These are phyloP conservation scores for Hoplias malabaricus DNA, from an alignment of 2,113 vertebrate genomes.

Conservation along the genomic window DNA sequence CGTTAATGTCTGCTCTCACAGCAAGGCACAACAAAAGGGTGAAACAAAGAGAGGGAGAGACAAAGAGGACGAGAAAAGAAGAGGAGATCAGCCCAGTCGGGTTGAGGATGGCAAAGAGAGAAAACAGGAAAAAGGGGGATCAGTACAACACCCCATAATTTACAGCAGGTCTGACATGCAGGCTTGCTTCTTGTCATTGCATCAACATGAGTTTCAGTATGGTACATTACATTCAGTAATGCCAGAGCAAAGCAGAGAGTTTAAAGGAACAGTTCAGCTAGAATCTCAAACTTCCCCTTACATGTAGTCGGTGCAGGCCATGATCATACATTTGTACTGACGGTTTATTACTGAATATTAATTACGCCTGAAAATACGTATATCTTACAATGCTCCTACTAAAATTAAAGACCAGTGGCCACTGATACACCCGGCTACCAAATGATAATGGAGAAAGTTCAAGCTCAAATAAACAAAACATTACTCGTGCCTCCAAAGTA, in stretches of 20 bases:
- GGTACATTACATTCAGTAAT: constrained; percentile 15
- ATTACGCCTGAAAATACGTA: too few species aligned
- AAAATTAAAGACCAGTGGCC: too few species aligned
- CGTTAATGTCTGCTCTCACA: constrained; percentile 93
- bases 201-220: too few species aligned
- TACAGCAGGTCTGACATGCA: constrained; percentile 59
- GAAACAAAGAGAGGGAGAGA: constrained; percentile 57
- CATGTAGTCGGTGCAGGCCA: too few species aligned
- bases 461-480: too few species aligned
- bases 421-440: too few species aligned
- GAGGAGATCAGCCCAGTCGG: background rate
- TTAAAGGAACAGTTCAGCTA: constrained; percentile 33
- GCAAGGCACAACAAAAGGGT: constrained; percentile 69
- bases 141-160: constrained; percentile 67
- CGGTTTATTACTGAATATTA: too few species aligned
- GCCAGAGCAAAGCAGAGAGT: constrained; percentile 61
- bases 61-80: constrained; percentile 67
- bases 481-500: too few species aligned
- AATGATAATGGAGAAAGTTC: too few species aligned
- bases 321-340: too few species aligned
- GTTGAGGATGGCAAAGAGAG: constrained; percentile 34
- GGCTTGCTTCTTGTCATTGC: background rate
- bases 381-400: too few species aligned
- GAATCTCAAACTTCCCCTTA: background rate
- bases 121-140: constrained; percentile 67